Evolutionary conservation across 2,888 invertebrate species (phyloP).

Genomic region (Drosophila meridiana): DNA sequence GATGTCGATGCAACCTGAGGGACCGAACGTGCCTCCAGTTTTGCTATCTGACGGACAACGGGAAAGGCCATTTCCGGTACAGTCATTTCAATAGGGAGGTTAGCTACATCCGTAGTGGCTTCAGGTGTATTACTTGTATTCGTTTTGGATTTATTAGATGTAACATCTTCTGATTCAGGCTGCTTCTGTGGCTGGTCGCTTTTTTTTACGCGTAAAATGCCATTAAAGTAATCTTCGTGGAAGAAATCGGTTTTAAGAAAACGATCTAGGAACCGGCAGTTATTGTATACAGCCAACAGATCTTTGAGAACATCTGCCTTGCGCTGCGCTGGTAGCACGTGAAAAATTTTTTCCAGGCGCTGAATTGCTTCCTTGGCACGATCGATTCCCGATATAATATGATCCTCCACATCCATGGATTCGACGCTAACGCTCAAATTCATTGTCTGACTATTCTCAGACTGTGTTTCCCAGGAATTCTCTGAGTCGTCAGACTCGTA

Average conservation of each 20-base stretch:
- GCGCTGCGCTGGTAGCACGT: conserved; percentile 90
- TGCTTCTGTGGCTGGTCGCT: background rate
- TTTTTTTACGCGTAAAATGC: conserved; percentile 88
- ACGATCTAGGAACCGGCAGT: conserved; percentile 94
- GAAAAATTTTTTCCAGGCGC: conserved; percentile 91
- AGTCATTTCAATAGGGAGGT: background rate
- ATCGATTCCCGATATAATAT: conserved; percentile 91
- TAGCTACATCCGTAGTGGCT: background rate
- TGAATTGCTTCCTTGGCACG: conserved; percentile 91
- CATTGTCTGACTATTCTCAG: conserved; percentile 85
- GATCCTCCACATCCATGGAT: conserved; percentile 86
- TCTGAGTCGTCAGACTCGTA: conserved; percentile 87
- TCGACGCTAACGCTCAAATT: conserved; percentile 71
- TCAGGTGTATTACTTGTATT: background rate
- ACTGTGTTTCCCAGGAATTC: conserved; percentile 94
- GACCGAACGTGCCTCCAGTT: conserved; percentile 6
- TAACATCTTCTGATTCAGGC: background rate
- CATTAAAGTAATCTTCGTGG: conserved; percentile 92
- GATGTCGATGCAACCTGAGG: conserved; percentile 35
- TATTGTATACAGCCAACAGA: conserved; percentile 92
- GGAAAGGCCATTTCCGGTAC: conserved; percentile 7
- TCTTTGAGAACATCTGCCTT: conserved; percentile 92
- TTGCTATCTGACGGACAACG: background rate
- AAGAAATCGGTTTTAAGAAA: conserved; percentile 94
- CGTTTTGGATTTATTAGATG: background rate